Evolutionary conservation across 1,140 invertebrate genomes (phyloP), one percentile per base, ranked within the genome.

Genomic region (Laupala kohalensis): DNA sequence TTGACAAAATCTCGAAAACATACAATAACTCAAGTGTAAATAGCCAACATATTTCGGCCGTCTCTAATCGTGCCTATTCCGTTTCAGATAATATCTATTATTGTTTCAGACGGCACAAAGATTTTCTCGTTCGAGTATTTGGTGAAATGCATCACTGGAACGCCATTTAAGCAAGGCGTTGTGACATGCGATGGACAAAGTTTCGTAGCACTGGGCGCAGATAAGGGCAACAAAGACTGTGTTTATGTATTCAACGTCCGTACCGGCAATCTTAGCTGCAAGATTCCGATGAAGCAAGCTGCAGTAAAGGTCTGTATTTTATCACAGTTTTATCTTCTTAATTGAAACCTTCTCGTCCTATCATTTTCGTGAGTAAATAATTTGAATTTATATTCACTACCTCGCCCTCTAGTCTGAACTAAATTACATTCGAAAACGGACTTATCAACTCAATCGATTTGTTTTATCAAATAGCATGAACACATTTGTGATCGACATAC

Each of bases 161-260:
- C 86, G 74, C 81, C 86, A 0, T 91, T 92, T 74, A 85, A 88
- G 75, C 82, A 87, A 68, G 88, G 90, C 0, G 90, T 93, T 5
- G 83, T 96, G 1, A 94, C 94, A 0, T 88, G 88, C 0, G 95
- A 98, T 79, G 88, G 88, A 53, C 84, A 87, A 4, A 86, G 91
- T 78, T 82, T 97, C 2, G 87, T 92, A 3, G 86, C 91, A 53
- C 87, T 92, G 23, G 90, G 89, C 0, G 87, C 90, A 12, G 94
- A 96, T 75, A 95, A 95, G 78, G 78, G 78, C 19, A 85, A 84
- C 6, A 90, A 87, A 70, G 94, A 97, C 79, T 92, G 90, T 62
- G 78, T 98, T 5, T 88, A 89, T 71, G 88, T 96, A 4, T 93
- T 93, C 77, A 91, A 91, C 76, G 91, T 91, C 0, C 90, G 90